Evolutionary conservation across 2,113 vertebrate species (phyloP).

Genomic region (Channa argus): DNA sequence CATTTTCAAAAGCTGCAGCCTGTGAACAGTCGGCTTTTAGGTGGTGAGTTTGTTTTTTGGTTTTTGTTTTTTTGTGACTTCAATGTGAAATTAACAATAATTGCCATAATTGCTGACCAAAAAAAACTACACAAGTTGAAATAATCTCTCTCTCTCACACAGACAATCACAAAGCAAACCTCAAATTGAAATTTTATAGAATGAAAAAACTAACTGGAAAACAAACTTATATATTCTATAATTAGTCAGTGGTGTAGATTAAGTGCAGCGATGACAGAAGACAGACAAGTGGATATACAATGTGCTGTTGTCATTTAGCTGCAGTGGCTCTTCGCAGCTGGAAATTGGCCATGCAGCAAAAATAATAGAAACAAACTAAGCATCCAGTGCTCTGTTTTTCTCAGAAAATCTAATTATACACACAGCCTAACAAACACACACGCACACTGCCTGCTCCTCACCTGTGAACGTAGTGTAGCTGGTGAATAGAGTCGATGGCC

Average conservation of each 20-base stretch:
- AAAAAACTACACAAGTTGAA: background rate
- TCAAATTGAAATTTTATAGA: constrained; percentile 20
- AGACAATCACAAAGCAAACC: constrained; percentile 5
- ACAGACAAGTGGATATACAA: constrained; percentile 8
- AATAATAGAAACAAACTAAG: constrained; percentile 32
- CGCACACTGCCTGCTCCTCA: constrained; percentile 63
- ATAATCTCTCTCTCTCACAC: background rate
- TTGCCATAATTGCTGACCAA: background rate
- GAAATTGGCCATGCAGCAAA: constrained; percentile 35
- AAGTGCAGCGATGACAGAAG: constrained; percentile 16
- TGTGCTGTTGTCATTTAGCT: constrained; percentile 29
- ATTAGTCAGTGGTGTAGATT: constrained; percentile 17
- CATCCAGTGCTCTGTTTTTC: constrained; percentile 29
- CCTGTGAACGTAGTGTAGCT: constrained; percentile 98
- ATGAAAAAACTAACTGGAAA: constrained; percentile 7
- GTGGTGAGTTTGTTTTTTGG: constrained; percentile 5
- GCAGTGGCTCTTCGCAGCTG: constrained; percentile 25
- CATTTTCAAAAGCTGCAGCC: background rate
- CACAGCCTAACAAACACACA: background rate
- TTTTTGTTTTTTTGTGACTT: constrained; percentile 23
- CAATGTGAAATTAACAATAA: background rate
- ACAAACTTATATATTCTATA: constrained; percentile 25
- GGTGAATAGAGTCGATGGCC: constrained; percentile 98
- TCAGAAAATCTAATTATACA: constrained; percentile 10
- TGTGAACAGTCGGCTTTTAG: constrained; percentile 19